Evolutionary conservation across 2,113 vertebrate species (phyloP).

Genomic region (Mustela lutreola): DNA sequence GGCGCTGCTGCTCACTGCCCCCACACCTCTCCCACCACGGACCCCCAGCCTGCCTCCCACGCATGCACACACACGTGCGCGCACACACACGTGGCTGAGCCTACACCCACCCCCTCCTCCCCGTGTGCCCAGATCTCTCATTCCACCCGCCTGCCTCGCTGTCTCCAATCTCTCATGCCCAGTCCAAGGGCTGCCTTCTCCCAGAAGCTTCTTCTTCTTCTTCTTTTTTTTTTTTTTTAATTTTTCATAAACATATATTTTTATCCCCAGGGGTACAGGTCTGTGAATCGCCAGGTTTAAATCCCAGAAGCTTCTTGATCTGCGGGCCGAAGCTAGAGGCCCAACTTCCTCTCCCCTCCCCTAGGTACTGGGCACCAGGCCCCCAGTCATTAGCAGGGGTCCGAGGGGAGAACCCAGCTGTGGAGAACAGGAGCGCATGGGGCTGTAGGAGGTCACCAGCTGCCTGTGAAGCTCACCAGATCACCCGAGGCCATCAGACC

Average conservation of each 20-base stretch:
- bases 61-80: not conserved
- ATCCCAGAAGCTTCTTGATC: not conserved
- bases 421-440: fast-evolving
- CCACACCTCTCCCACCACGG: not conserved
- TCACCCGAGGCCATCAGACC: fast-evolving
- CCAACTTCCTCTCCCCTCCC: too few relatives aligned
- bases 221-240: not conserved
- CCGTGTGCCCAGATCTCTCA: not conserved
- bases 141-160: fast-evolving
- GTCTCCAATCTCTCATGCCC: not conserved
- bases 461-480: not conserved
- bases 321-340: not conserved
- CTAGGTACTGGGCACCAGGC: not conserved
- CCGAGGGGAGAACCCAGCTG: not conserved
- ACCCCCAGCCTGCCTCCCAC: not conserved
- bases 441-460: not conserved
- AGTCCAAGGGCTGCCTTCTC: not conserved
- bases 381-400: not conserved
- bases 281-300: too few relatives aligned
- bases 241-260: too few relatives aligned
- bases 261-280: too few relatives aligned
- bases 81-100: not conserved
- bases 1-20: too few relatives aligned
- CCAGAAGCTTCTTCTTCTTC: not conserved
- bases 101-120: too few relatives aligned